Base-by-base conservation (phyloP, 2,113 vertebrate genomes). In the Pelobates fuscus region DNA sequence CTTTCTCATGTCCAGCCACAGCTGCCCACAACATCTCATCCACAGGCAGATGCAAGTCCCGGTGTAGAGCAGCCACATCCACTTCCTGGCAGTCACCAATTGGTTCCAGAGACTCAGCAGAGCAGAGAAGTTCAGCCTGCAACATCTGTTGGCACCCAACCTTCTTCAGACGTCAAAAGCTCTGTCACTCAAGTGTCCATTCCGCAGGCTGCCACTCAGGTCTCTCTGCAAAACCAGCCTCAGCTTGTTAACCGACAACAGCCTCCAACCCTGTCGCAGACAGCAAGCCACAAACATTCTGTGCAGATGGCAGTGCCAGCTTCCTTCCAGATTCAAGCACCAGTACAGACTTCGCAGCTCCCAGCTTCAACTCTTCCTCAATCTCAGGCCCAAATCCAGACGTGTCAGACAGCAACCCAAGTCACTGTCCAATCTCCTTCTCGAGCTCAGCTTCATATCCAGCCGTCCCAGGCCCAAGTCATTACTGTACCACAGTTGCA, bases 401-500 rank as follows among this genome's bases (percentile, higher is more conserved):
- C 90, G 73, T 37, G 32, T 10, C 83, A 89, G 76, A 65, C 86
- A 30, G 68, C 84, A 70, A 91, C 77, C 80, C 92, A 86, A 80
- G 72, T 88, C 77, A 86, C 91, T 71, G 82, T 88, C 46, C 81
- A 85, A 21, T 84, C 92, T 55, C 91, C 90, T 54, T 77, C 90
- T 80, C 70, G 87, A 14, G 80, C 92, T 73, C 93, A 89, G 84
- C 87, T 94, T 67, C 93, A 90, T 26, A 81, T 91, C 62, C 94
- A 93, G 86, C 88, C 92, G 24, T 90, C 90, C 2, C 94, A 94
- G 78, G 67, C 88, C 65, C 84, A 87, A 78, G 84, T 95, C 77
- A 89, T 87, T 81, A 90, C 93, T n/a, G 91, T 95, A 84, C 92
- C 94, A 52, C 93, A 91, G 82, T 92, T 95, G 65, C 93, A 91